Base-by-base conservation (phyloP, 2,888 invertebrate species). In the Antheraea yamamai region DNA sequence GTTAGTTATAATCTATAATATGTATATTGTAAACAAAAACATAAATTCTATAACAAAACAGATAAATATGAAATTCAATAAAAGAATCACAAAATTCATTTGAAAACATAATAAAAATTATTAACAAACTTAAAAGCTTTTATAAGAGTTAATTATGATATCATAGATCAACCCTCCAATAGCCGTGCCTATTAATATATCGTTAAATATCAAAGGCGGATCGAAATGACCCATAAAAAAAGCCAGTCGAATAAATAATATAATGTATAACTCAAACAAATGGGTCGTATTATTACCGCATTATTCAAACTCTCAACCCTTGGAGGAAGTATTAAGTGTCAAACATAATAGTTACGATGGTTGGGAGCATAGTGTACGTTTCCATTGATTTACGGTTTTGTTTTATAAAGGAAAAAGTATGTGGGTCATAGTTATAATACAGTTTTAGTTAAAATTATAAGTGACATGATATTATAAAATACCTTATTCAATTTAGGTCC, bases 301-400 rank as follows among this genome's bases (percentile, higher is more conserved):
- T 89, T 89, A 91, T 91, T 89, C 88, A 89, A 87, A 87, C 87
- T 81, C 83, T 83, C 83, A 79, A 81, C 84, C 87, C 82, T 76
- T 70, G 78, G 83, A 92, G 93, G 93, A 93, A 93, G 93, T 93
- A 93, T 93, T 93, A 92, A 81, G 90, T 92, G 92, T 91, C 94
- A 89, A 87, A 87, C 85, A 83, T 89, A 87, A 90, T 91, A 89
- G 91, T 89, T 91, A 89, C 88, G 89, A 88, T 83, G 79, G 77
- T 80, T 83, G 84, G 82, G 84, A 82, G 85, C 81, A 79, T 78
- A 75, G 20, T 26, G 77, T 74, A 23, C 23, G 83, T 81, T 55
- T 81, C 84, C 93, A 85, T 84, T 88, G 80, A 77, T 10, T 26
- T 20, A 76, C 80, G 83, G 58, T 7, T 78, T 75, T 23, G 61